phyloP scores from a whole-genome alignment of 1,140 invertebrate genomes.

The Orchesella cincta region DNA sequence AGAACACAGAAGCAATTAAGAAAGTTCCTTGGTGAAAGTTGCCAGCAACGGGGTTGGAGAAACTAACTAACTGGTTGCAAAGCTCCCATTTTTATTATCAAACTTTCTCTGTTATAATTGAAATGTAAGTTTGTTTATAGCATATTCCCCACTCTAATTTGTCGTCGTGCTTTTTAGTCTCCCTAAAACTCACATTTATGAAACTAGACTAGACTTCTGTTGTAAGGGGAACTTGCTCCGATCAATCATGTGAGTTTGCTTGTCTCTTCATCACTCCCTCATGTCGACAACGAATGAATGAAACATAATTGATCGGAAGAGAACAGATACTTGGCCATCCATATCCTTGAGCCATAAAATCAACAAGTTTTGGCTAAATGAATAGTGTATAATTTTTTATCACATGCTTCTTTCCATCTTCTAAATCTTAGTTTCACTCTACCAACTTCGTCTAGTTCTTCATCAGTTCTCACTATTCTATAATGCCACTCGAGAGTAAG shows the following conservation, averaged over 20 bases:
- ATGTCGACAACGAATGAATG: no score
- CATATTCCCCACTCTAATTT: background rate
- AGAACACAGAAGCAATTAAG: background rate
- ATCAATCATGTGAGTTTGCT: background rate
- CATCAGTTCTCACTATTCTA: no score
- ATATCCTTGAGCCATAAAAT: no score
- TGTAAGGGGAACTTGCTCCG: background rate
- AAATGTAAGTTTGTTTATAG: slow-evolving; percentile 10
- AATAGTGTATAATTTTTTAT: no score
- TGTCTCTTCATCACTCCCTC: no score
- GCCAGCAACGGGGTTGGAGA: background rate
- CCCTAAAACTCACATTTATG: background rate
- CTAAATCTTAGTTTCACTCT: no score
- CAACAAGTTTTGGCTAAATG: no score
- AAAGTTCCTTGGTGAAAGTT: background rate
- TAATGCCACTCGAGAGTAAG: no score
- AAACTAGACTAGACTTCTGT: background rate
- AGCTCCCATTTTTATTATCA: background rate
- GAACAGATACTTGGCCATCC: no score
- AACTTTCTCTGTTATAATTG: slow-evolving; percentile 8
- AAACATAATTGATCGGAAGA: no score
- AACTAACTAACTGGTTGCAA: background rate
- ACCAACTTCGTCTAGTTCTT: no score
- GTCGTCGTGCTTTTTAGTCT: background rate
- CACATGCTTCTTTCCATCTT: no score